phyloP scores from a whole-genome alignment of 2,888 invertebrate genomes.

The Eretmocerus hayati region DNA sequence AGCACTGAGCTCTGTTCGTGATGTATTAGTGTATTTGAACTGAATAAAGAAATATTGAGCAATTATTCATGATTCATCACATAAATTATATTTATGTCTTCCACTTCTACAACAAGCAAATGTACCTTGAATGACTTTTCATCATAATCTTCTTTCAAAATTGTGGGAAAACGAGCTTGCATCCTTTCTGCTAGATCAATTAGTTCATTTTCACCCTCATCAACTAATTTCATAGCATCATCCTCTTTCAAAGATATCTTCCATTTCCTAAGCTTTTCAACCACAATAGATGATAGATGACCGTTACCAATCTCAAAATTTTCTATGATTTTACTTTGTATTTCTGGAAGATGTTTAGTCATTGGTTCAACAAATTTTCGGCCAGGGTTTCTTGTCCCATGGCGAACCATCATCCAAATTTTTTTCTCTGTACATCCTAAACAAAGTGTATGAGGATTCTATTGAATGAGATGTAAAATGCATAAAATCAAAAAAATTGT shows the following conservation, averaged over 20 bases:
- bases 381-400: constrained; percentile 71
- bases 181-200: constrained; percentile 65
- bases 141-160: constrained; percentile 57
- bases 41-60: constrained; percentile 54
- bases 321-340: constrained; percentile 53
- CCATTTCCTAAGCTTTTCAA: constrained; percentile 56
- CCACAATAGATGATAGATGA: constrained; percentile 44
- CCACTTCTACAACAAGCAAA: too few species aligned
- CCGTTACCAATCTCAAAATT: constrained; percentile 50
- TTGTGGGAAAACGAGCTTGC: constrained; percentile 61
- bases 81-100: too few species aligned
- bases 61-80: too few species aligned
- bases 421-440: constrained; percentile 59
- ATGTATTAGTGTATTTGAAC: constrained; percentile 72
- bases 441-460: too few species aligned
- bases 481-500: constrained; percentile 33
- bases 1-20: constrained; percentile 70
- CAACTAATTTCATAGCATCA: constrained; percentile 57
- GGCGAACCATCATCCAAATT: constrained; percentile 70
- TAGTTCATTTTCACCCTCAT: constrained; percentile 74
- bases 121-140: constrained; percentile 55
- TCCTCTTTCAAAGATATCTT: constrained; percentile 48
- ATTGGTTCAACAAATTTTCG: constrained; percentile 53
- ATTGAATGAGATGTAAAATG: constrained; percentile 1
- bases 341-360: constrained; percentile 49